Percentiles rank a stretch among this genome's conserved stretches.
Evolutionary conservation across 1,140 invertebrate species (phyloP).

Genomic region (Drosophila bocqueti): DNA sequence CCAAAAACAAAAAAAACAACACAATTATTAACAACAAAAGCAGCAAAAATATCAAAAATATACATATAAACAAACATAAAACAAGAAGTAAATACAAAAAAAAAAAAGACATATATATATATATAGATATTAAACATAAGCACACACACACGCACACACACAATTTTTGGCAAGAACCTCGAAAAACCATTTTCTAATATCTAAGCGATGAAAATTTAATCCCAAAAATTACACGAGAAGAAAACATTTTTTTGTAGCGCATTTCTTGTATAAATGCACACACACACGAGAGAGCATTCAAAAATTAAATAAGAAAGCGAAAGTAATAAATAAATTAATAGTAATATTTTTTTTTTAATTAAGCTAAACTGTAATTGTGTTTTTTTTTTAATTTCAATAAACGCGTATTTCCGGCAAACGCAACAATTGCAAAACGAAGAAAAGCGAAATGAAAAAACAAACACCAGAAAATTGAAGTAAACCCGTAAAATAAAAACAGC

Average conservation of each 20-base stretch:
- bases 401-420: slow-evolving; percentile 6
- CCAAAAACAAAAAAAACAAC: slow-evolving; percentile 18
- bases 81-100: slow-evolving; percentile 24
- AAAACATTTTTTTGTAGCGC: slow-evolving; percentile 47
- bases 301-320: slow-evolving; percentile 12
- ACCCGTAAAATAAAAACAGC: slow-evolving; percentile 5
- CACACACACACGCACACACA: slow-evolving; percentile 36
- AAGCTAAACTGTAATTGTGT: slow-evolving; percentile 37
- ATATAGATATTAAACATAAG: slow-evolving; percentile 48
- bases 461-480: slow-evolving; percentile 29
- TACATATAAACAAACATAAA: slow-evolving; percentile 40
- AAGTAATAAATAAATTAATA: slow-evolving; percentile 22
- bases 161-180: slow-evolving; percentile 37
- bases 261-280: slow-evolving; percentile 56
- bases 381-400: slow-evolving; percentile 27
- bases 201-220: slow-evolving; percentile 27
- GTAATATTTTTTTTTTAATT: slow-evolving; percentile 53
- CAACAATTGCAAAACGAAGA: slow-evolving; percentile 7
- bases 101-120: slow-evolving; percentile 20
- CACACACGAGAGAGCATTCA: slow-evolving; percentile 37
- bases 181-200: slow-evolving; percentile 44
- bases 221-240: slow-evolving; percentile 10
- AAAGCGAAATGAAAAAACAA: neutral
- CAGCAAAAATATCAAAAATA: slow-evolving; percentile 53
- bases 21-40: slow-evolving; percentile 25